A percentile compares a stretch with the other conserved stretches of the same genome.
These are phyloP conservation scores for Tachina fera DNA, from an alignment of 2,888 invertebrate species.

Conservation along the genomic window DNA sequence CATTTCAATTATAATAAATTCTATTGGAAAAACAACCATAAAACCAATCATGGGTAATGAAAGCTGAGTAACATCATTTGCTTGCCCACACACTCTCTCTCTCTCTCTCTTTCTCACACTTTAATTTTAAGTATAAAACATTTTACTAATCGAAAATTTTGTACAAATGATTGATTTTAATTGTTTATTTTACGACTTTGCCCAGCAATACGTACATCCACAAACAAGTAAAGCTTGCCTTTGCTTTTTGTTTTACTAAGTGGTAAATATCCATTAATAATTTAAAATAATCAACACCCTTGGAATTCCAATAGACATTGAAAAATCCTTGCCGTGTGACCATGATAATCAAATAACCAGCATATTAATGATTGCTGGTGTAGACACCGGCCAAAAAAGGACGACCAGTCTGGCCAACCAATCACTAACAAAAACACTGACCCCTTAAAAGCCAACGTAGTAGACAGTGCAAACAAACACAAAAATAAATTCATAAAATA, in stretches of 20 bases:
- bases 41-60: conserved; percentile 15
- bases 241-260: conserved; percentile 19
- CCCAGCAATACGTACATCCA: conserved; percentile 1
- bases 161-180: conserved; percentile 65
- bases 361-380: conserved; percentile 45
- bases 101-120: neutral
- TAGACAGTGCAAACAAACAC: conserved; percentile 48
- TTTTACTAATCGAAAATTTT: conserved; percentile 46
- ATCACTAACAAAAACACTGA: conserved; percentile 44
- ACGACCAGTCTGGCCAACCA: conserved; percentile 47
- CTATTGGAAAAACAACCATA: conserved; percentile 6
- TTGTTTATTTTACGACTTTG: conserved; percentile 56
- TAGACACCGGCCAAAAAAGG: conserved; percentile 42
- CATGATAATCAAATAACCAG: conserved; percentile 66
- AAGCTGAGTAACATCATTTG: neutral
- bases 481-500: conserved; percentile 33
- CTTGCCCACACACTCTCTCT: neutral
- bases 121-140: no score
- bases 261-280: conserved; percentile 66
- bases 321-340: conserved; percentile 22
- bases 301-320: conserved; percentile 50
- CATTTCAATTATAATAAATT: conserved; percentile 51
- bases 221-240: conserved; percentile 3
- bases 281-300: conserved; percentile 61
- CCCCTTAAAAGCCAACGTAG: conserved; percentile 56